phyloP scores from a whole-genome alignment of 2,888 invertebrate genomes.

The Pteria penguin region DNA sequence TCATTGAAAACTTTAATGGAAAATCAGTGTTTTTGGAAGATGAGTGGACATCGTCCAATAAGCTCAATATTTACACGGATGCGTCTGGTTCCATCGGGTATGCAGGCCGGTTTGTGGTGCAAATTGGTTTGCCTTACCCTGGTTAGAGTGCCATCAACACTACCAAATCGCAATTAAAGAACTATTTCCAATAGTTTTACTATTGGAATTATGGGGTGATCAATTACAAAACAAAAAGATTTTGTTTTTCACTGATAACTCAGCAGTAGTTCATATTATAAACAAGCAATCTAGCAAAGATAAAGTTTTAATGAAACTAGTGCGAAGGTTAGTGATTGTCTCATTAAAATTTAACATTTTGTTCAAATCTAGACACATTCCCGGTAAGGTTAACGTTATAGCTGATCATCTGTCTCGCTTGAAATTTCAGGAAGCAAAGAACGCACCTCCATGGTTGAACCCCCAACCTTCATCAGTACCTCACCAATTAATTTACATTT shows the following conservation, averaged over 20 bases:
- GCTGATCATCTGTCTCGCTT: constrained; percentile 28
- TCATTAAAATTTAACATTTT: constrained; percentile 23
- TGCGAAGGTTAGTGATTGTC: neutral
- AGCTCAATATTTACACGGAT: constrained; percentile 8
- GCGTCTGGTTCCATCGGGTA: constrained; percentile 1
- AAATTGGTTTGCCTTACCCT: constrained; percentile 6
- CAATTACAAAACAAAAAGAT: constrained; percentile 2
- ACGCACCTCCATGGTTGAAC: neutral
- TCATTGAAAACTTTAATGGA: constrained; percentile 28
- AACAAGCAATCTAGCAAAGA: constrained; percentile 23
- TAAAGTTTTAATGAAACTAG: constrained; percentile 14
- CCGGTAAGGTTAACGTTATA: constrained; percentile 21
- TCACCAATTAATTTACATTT: too few species aligned
- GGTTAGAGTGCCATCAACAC: neutral
- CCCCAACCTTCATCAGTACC: too few species aligned
- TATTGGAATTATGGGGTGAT: constrained; percentile 17
- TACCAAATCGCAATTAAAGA: constrained; percentile 5
- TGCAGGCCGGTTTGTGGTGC: constrained; percentile 1
- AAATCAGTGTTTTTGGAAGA: constrained; percentile 13
- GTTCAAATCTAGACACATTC: constrained; percentile 30
- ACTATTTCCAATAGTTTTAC: constrained; percentile 9
- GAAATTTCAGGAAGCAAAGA: too few species aligned
- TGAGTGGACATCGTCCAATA: too few species aligned
- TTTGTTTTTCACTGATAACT: constrained; percentile 21
- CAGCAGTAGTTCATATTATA: constrained; percentile 16